Evolutionary conservation across 2,797 vertebrate species (phyloP).

Genomic region (Agapornis canus): DNA sequence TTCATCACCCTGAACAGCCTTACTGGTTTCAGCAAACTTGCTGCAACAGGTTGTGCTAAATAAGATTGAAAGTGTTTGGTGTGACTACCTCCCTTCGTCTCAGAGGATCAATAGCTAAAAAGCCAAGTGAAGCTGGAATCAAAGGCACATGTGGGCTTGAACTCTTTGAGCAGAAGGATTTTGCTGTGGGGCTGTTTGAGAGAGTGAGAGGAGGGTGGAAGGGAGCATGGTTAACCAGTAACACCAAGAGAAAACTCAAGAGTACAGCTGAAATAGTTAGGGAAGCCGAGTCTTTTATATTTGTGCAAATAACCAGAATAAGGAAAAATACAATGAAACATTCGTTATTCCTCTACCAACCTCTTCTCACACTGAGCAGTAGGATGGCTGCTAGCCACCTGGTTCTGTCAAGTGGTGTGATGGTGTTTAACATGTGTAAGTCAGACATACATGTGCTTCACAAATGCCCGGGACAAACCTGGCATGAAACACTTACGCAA

Average conservation of each 20-base stretch:
- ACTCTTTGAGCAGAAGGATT: not conserved
- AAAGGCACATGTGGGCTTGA: not conserved
- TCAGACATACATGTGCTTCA: not conserved
- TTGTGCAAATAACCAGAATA: not conserved
- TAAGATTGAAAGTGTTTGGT: not conserved
- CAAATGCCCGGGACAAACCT: not conserved
- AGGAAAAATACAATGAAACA: not conserved
- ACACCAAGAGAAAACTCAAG: not conserved
- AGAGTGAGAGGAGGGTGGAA: not conserved
- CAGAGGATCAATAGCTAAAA: not conserved
- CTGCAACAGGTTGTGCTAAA: not conserved
- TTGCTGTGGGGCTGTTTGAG: not conserved
- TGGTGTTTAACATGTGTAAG: too few relatives aligned
- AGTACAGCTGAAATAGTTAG: not conserved
- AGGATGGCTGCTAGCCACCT: not conserved
- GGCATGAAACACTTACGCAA: fast-evolving
- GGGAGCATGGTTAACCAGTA: not conserved
- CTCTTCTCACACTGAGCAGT: not conserved
- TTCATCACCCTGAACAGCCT: not conserved
- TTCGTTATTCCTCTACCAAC: not conserved
- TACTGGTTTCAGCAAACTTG: not conserved
- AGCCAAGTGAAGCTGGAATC: not conserved
- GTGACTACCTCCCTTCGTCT: not conserved
- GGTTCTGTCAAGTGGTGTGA: not conserved
- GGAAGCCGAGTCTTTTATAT: not conserved